Percentiles rank a stretch among this genome's conserved stretches.
These are phyloP conservation scores for Hirudo medicinalis DNA, from an alignment of 1,140 invertebrate species.

Conservation along the genomic window DNA sequence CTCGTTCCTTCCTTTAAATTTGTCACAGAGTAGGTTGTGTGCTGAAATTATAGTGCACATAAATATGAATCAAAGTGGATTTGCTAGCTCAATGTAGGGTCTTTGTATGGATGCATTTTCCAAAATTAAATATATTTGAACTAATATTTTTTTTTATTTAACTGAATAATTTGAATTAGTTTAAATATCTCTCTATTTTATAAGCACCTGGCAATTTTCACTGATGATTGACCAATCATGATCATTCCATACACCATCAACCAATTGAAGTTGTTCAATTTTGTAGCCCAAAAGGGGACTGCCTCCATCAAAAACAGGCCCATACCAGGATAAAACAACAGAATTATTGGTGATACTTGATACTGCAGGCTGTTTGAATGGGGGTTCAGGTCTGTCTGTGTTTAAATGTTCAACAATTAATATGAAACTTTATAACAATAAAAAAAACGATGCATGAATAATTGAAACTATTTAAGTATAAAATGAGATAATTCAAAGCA, in stretches of 20 bases:
- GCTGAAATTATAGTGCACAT: conserved; percentile 46
- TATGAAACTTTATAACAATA: too few species aligned
- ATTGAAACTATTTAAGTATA: not conserved
- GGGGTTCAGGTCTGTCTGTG: conserved; percentile 59
- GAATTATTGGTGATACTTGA: conserved; percentile 54
- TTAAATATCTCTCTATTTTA: not conserved
- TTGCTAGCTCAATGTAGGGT: too few species aligned
- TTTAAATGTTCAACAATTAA: not conserved
- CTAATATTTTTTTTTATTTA: too few species aligned
- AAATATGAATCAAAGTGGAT: too few species aligned
- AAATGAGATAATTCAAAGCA: not conserved
- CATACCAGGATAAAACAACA: conserved; percentile 61
- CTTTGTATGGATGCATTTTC: too few species aligned
- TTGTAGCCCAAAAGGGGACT: conserved; percentile 61
- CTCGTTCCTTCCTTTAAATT: conserved; percentile 51
- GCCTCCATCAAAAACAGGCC: conserved; percentile 63
- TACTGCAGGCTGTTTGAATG: conserved; percentile 58
- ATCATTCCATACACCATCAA: not conserved
- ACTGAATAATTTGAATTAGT: too few species aligned
- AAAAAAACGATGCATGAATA: too few species aligned
- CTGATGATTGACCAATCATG: conserved; percentile 24
- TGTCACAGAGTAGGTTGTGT: conserved; percentile 44
- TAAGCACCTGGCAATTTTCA: conserved; percentile 25
- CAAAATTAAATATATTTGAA: too few species aligned
- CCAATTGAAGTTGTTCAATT: conserved; percentile 51